Base-by-base conservation (phyloP, 2,113 vertebrate genomes). In the Rhinogobius similis region DNA sequence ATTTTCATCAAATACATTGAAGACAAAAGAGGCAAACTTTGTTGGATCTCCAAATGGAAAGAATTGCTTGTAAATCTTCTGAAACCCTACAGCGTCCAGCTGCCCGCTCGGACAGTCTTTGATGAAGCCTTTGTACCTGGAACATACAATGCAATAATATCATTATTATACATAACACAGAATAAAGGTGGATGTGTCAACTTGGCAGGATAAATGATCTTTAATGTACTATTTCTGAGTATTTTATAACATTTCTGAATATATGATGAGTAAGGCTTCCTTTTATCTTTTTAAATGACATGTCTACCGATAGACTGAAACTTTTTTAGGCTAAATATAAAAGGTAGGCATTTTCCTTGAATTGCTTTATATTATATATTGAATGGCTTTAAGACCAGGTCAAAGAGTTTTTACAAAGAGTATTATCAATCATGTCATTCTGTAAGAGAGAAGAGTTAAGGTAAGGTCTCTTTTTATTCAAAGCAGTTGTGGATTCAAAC, bases 11-110 rank as follows among this genome's bases (percentile, higher is more conserved):
- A 99, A 98, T 65, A 98, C 96, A 1, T 98, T 98, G 90, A 98
- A 99, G 82, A 98, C 97, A 39, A 98, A 98, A 0, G 96, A 97
- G 71, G 97, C 97, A 0, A 98, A 99, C 87, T 99, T 98, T 27
- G 96, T 98, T 21, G 97, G 97, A 86, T 98, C 96, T 0, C 97
- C 97, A 0, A 98, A 98, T 0, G 96, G 97, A 87, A 98, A 98
- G 89, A 98, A 99, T 74, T 98, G 97, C 82, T 98, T 98, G 24
- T 99, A 98, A 83, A 99, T 99, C 92, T 98, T 99, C 90, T 99
- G 97, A 84, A 99, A 99, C 78, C 96, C 97, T 0, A 95, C 93
- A 0, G 97, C 95, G 0, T 99, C 97, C 23, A 98, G 93, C 91
- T 98, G 97, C 65, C 97, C 97, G 0, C 95, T 98, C 39, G 97